Conservation (phyloP, 2,888 invertebrate species). For the Blastobasis adustella region DNA sequence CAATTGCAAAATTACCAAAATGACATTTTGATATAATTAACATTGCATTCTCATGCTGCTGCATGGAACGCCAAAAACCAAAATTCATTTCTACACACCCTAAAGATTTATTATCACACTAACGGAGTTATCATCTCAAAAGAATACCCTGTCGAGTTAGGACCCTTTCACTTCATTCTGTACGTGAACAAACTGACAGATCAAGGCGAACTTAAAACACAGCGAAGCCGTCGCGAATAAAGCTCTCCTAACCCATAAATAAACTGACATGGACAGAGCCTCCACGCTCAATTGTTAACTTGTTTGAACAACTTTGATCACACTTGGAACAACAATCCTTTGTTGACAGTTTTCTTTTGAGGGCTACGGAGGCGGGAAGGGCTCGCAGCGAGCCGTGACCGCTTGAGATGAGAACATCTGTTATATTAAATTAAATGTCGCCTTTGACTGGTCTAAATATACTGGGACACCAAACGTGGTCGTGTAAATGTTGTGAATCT, state of each 20-base stretch:
- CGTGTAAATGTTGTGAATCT: too few relatives aligned
- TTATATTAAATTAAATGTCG: slow-evolving; percentile 61
- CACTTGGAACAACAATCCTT: slow-evolving; percentile 64
- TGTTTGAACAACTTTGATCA: slow-evolving; percentile 54
- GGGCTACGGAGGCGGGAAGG: slow-evolving; percentile 56
- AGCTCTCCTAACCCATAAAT: not conserved
- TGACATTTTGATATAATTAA: too few relatives aligned
- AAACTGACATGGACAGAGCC: slow-evolving; percentile 3
- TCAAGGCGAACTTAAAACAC: too few relatives aligned
- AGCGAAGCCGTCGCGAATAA: not conserved
- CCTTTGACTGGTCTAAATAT: slow-evolving; percentile 15
- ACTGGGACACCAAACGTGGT: too few relatives aligned
- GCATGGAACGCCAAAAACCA: too few relatives aligned
- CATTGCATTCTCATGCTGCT: not conserved
- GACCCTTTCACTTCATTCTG: too few relatives aligned
- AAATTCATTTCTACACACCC: too few relatives aligned
- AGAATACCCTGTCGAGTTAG: too few relatives aligned
- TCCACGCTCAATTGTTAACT: slow-evolving; percentile 45
- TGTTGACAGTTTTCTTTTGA: slow-evolving; percentile 59
- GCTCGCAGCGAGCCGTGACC: slow-evolving; percentile 49
- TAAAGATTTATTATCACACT: too few relatives aligned
- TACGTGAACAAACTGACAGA: too few relatives aligned
- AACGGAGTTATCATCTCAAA: too few relatives aligned
- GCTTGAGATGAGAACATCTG: slow-evolving; percentile 54
- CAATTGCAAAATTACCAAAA: too few relatives aligned